A percentile compares a stretch with the other conserved stretches of the same genome.
Evolutionary conservation across 2,888 invertebrate species (phyloP).

Genomic region (Tromatobia lineatoria): DNA sequence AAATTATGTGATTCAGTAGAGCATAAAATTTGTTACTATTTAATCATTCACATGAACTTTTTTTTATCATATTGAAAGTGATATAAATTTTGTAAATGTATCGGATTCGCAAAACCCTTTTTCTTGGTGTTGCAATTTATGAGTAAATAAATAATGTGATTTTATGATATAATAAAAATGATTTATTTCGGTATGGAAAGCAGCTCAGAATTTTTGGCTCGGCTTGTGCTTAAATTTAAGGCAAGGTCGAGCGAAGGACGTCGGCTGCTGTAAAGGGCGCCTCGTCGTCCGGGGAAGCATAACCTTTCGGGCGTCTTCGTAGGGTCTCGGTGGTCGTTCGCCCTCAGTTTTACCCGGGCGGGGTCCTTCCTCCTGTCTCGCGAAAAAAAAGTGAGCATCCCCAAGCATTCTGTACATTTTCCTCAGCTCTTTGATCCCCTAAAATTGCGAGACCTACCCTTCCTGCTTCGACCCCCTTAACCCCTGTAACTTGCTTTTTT

Average conservation of each 20-base stretch:
- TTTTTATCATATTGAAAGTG: no score
- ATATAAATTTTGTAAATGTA: no score
- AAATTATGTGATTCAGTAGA: no score
- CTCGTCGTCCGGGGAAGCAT: slow-evolving; percentile 8
- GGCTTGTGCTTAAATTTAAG: background rate
- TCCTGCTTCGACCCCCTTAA: background rate
- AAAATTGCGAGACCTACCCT: slow-evolving; percentile 74
- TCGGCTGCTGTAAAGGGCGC: slow-evolving; percentile 19
- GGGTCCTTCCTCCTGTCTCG: slow-evolving; percentile 64
- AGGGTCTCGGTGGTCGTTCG: slow-evolving; percentile 76
- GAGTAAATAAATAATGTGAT: background rate
- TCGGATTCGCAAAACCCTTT: no score
- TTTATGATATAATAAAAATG: background rate
- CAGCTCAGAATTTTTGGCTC: background rate
- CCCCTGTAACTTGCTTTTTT: slow-evolving; percentile 3
- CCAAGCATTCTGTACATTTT: background rate
- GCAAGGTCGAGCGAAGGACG: slow-evolving; percentile 53
- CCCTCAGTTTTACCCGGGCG: slow-evolving; percentile 76
- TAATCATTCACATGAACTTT: no score
- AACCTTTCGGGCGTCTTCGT: slow-evolving; percentile 62
- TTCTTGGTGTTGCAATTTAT: background rate
- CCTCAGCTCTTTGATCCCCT: slow-evolving; percentile 72
- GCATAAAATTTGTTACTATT: no score
- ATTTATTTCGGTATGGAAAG: background rate
- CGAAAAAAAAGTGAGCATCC: slow-evolving; percentile 1